These are phyloP conservation scores for Turdus rufiventris DNA, from an alignment of 2,113 vertebrate species.

Conservation along the genomic window DNA sequence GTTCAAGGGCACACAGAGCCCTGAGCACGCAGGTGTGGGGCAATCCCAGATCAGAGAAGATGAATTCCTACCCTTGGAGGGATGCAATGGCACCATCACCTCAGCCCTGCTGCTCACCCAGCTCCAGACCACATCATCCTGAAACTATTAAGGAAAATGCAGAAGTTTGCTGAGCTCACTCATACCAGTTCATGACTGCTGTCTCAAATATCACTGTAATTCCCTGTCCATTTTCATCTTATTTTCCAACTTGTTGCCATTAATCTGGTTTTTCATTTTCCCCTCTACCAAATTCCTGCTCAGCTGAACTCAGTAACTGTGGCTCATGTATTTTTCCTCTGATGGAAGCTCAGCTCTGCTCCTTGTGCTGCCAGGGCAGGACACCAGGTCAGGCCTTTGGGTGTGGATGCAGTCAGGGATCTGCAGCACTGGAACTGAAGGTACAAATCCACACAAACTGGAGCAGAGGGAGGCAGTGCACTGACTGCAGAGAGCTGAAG, in stretches of 20 bases:
- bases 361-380: neutral
- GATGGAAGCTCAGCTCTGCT: neutral
- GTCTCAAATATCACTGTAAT: neutral
- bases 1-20: neutral
- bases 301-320: rapidly evolving
- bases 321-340: neutral
- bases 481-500: neutral
- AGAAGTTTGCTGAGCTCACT: neutral
- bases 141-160: neutral
- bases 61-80: neutral
- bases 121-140: neutral
- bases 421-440: neutral
- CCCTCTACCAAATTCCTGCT: neutral
- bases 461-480: neutral
- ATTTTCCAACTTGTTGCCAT: neutral
- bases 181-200: rapidly evolving
- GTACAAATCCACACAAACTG: rapidly evolving
- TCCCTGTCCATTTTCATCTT: neutral
- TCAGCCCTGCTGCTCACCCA: neutral
- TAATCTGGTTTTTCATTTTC: neutral
- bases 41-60: neutral
- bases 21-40: neutral
- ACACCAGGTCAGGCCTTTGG: rapidly evolving
- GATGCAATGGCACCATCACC: neutral
- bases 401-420: rapidly evolving